Evolutionary conservation across 1,140 invertebrate genomes (phyloP), one percentile per base, ranked within the genome.

Genomic region (Ephestia elutella): DNA sequence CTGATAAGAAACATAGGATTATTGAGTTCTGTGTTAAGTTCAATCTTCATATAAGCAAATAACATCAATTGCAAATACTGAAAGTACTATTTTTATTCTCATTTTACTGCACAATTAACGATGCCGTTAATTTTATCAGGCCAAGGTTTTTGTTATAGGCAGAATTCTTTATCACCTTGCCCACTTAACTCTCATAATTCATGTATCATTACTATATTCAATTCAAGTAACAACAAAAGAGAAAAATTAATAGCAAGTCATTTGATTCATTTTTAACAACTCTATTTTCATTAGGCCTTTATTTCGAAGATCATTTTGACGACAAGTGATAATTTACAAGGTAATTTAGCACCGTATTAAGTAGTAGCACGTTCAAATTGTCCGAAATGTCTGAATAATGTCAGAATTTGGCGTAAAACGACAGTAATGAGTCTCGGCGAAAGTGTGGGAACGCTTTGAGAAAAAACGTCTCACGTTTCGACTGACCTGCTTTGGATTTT

Each of bases 401-500:
- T 17, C 38, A 4, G n/a, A 44, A 15, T 44, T 44, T 44, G 38
- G 13, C 38, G 38, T 44, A 44, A 44, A 44, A 17, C 5, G 13
- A 17, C 15, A 1, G n/a, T 44, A 44, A 44, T 44, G 38, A 44
- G 38, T 44, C 2, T 15, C 13, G 38, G 38, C 38, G 38, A 44
- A 44, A 44, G 38, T 44, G 38, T 44, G 38, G n/a, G 38, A 44
- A 44, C 15, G 38, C 10, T 44, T 44, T 15, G 15, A 3, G 38
- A 44, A 44, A 44, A 15, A 44, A 44, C 38, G 15, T 44, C 38
- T 44, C 38, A 44, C 38, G 38, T 44, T 44, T 44, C 38, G 10
- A 44, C 2, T 44, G 38, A 44, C 38, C 38, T 15, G 38, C 38
- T 44, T 44, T 44, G 38, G n/a, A 44, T 44, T 44, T 15, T 15